Evolutionary conservation across 1,140 invertebrate species (phyloP).

Genomic region (Triops longicaudatus): DNA sequence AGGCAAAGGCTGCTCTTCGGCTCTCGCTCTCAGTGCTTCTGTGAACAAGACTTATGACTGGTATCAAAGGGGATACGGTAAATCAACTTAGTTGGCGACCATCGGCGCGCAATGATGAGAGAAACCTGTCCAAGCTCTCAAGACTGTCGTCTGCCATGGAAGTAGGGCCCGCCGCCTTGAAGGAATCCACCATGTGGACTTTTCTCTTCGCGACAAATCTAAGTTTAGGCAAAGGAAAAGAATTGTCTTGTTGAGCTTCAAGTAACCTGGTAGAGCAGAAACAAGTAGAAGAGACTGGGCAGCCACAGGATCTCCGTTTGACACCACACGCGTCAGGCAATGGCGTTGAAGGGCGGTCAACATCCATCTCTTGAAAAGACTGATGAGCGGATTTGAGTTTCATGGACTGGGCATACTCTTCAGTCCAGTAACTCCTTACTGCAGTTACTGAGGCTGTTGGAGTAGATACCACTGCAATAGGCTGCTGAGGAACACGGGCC

Average conservation of each 20-base stretch:
- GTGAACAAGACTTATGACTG: not conserved
- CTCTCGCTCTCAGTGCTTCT: not conserved
- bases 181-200: not conserved
- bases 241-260: not conserved
- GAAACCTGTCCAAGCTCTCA: not conserved
- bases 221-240: slow-evolving; percentile 1
- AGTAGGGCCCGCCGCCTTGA: not conserved
- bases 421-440: slow-evolving; percentile 14
- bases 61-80: not conserved
- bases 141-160: not conserved
- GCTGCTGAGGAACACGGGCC: not conserved
- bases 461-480: not conserved
- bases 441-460: not conserved
- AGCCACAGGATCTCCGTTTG: not conserved
- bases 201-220: slow-evolving; percentile 3
- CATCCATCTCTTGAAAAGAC: not conserved
- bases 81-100: slow-evolving; percentile 3
- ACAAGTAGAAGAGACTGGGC: not conserved
- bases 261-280: not conserved
- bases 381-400: slow-evolving; percentile 12
- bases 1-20: not conserved
- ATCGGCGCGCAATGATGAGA: not conserved
- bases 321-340: not conserved
- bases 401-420: slow-evolving; percentile 2
- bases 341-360: not conserved